Percentiles rank a stretch among this genome's conserved stretches.
Evolutionary conservation across 2,113 vertebrate species (phyloP).

Genomic region (Forbesichthys papilliferus): DNA sequence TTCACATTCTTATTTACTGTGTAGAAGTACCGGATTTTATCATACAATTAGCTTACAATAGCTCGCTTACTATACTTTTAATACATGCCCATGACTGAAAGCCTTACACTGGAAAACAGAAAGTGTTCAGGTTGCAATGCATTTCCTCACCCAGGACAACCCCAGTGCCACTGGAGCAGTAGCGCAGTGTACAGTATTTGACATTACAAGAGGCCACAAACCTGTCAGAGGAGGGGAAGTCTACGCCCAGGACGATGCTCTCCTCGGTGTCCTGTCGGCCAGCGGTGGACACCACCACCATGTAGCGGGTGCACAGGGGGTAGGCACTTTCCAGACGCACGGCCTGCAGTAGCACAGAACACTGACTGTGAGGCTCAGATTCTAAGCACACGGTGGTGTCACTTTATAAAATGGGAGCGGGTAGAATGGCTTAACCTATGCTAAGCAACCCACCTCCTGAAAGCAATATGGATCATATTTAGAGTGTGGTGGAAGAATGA

Average conservation of each 20-base stretch:
- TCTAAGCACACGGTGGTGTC: no score
- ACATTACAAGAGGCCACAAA: slow-evolving; percentile 53
- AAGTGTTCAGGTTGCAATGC: not conserved
- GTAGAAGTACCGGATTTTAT: no score
- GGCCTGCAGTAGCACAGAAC: slow-evolving; percentile 73
- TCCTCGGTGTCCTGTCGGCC: slow-evolving; percentile 97
- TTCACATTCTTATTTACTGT: no score
- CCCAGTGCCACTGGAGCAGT: not conserved
- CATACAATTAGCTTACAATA: no score
- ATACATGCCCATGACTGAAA: not conserved
- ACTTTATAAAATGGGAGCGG: no score
- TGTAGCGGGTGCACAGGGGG: slow-evolving; percentile 91
- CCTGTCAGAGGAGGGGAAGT: slow-evolving; percentile 93
- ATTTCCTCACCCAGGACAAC: not conserved
- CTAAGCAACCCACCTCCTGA: no score
- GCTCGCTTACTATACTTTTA: no score
- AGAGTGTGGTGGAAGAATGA: no score
- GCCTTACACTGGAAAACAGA: not conserved
- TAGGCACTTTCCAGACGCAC: slow-evolving; percentile 94
- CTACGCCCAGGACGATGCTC: slow-evolving; percentile 95
- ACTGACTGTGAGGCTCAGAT: no score
- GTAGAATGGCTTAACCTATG: no score
- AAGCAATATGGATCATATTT: no score
- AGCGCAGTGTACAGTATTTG: no score
- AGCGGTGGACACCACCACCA: slow-evolving; percentile 96